Evolutionary conservation across 2,888 invertebrate genomes (phyloP).

Genomic region (Cephonodes hylas): DNA sequence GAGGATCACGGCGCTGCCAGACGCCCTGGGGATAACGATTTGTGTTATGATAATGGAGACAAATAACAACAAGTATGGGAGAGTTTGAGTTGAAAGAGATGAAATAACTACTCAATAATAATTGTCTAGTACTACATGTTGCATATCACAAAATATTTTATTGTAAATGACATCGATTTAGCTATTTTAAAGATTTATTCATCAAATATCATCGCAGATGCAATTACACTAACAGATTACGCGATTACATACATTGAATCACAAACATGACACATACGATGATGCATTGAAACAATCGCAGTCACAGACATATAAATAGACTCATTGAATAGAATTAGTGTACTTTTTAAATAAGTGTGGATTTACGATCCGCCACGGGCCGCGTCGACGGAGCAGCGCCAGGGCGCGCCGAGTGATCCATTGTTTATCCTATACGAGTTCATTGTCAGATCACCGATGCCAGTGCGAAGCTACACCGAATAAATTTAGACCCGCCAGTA

Average conservation of each 20-base stretch:
- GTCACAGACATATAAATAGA: conserved; percentile 48
- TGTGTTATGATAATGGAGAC: no score
- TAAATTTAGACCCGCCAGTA: conserved; percentile 69
- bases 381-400: conserved; percentile 67
- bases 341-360: conserved; percentile 50
- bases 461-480: conserved; percentile 66
- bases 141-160: no score
- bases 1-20: conserved; percentile 92
- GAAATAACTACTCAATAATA: neutral
- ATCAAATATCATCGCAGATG: no score
- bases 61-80: neutral
- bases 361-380: conserved; percentile 67
- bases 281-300: neutral
- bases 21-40: no score
- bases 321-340: conserved; percentile 61
- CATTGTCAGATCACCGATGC: conserved; percentile 69
- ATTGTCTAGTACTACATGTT: no score
- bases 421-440: conserved; percentile 75
- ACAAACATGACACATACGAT: neutral
- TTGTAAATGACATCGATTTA: no score
- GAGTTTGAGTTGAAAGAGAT: neutral
- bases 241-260: no score
- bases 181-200: no score
- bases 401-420: conserved; percentile 69
- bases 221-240: neutral